These are phyloP conservation scores for Diploptera punctata DNA, from an alignment of 2,888 invertebrate genomes.

Conservation along the genomic window DNA sequence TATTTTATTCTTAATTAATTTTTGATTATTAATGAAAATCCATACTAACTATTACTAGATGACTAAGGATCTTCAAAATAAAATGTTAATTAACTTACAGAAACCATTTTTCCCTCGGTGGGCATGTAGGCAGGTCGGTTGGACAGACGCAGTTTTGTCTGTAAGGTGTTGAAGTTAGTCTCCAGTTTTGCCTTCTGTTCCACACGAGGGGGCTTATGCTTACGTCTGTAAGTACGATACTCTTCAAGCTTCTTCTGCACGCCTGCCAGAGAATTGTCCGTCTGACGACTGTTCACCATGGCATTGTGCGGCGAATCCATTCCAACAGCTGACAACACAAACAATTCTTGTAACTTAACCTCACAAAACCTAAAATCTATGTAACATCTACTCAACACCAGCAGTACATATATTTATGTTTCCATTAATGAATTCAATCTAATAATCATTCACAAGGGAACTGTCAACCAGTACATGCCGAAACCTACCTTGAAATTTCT, in stretches of 20 bases:
- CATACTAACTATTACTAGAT: too few relatives aligned
- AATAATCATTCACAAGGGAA: too few relatives aligned
- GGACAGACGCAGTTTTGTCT: slow-evolving; percentile 96
- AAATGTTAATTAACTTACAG: slow-evolving; percentile 72
- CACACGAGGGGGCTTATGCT: slow-evolving; percentile 99
- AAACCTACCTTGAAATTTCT: too few relatives aligned
- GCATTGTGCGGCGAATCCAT: slow-evolving; percentile 99
- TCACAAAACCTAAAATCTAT: too few relatives aligned
- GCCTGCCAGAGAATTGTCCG: slow-evolving; percentile 96
- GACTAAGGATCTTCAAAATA: too few relatives aligned
- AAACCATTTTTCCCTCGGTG: slow-evolving; percentile 98
- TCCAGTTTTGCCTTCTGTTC: slow-evolving; percentile 99
- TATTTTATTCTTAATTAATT: too few relatives aligned
- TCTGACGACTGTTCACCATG: slow-evolving; percentile 96
- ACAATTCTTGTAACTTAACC: too few relatives aligned
- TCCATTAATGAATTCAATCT: too few relatives aligned
- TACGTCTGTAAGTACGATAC: slow-evolving; percentile 97
- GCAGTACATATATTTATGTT: too few relatives aligned
- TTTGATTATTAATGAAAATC: too few relatives aligned
- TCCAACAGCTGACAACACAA: slow-evolving; percentile 79
- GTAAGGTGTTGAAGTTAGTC: slow-evolving; percentile 99
- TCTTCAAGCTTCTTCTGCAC: slow-evolving; percentile 98
- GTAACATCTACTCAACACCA: too few relatives aligned
- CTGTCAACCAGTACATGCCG: too few relatives aligned
- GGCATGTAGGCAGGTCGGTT: slow-evolving; percentile 99